Evolutionary conservation across 1,140 invertebrate genomes (phyloP).

Genomic region (Tetragnatha versicolor): DNA sequence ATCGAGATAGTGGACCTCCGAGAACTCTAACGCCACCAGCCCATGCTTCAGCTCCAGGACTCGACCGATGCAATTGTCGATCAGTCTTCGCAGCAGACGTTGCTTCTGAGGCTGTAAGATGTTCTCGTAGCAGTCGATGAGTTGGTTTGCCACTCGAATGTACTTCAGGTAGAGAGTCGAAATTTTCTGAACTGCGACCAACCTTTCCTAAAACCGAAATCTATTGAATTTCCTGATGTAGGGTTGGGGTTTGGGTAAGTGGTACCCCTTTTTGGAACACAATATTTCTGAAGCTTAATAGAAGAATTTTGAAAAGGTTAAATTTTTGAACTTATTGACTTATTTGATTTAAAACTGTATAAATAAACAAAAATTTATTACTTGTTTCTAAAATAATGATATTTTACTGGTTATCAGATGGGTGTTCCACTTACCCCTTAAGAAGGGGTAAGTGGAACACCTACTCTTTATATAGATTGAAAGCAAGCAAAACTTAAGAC

Average conservation of each 20-base stretch:
- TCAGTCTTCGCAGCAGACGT: slow-evolving; percentile 75
- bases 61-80: slow-evolving; percentile 82
- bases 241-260: not conserved
- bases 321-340: too few relatives aligned
- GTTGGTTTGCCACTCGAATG: slow-evolving; percentile 75
- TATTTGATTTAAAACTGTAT: too few relatives aligned
- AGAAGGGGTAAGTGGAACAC: too few relatives aligned
- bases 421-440: not conserved
- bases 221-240: not conserved
- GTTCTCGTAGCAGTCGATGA: slow-evolving; percentile 87
- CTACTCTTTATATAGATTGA: too few relatives aligned
- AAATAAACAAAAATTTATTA: too few relatives aligned
- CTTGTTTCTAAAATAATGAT: not conserved
- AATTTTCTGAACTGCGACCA: not conserved
- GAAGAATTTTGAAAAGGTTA: too few relatives aligned
- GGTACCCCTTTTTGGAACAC: too few relatives aligned
- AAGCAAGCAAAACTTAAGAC: too few relatives aligned
- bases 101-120: slow-evolving; percentile 92
- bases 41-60: slow-evolving; percentile 74
- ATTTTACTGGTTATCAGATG: not conserved
- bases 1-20: slow-evolving; percentile 86
- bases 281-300: too few relatives aligned
- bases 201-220: not conserved
- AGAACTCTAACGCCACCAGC: slow-evolving; percentile 82
- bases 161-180: slow-evolving; percentile 76